Conservation (phyloP, 2,797 vertebrate species). For the Chelmon rostratus region DNA sequence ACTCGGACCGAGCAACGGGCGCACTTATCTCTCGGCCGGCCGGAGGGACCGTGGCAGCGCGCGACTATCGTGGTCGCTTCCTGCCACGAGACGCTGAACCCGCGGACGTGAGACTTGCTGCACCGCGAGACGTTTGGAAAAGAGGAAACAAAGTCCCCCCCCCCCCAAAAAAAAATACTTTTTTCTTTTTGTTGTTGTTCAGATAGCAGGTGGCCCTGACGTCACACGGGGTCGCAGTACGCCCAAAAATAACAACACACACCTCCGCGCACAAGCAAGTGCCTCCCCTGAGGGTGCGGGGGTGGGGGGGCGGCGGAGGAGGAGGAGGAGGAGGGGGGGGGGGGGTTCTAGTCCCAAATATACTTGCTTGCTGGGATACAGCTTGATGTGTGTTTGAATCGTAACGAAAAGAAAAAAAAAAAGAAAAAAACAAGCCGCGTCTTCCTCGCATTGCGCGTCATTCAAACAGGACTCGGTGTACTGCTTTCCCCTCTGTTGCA, state of each 20-base stretch:
- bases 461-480: conserved; percentile 86
- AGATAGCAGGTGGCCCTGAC: conserved; percentile 93
- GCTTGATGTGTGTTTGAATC: conserved; percentile 87
- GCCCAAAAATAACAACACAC: conserved; percentile 82
- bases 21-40: conserved; percentile 10
- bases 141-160: conserved; percentile 79
- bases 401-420: conserved; percentile 62
- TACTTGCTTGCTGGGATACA: conserved; percentile 82
- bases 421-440: conserved; percentile 84
- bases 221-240: conserved; percentile 89
- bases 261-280: conserved; percentile 81
- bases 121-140: neutral
- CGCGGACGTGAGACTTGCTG: neutral
- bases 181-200: conserved; percentile 85
- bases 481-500: conserved; percentile 85
- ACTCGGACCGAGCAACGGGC: neutral
- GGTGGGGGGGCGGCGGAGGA: neutral
- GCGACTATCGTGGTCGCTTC: neutral
- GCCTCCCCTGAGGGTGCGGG: conserved; percentile 76
- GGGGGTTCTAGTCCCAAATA: conserved; percentile 87
- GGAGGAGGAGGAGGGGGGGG: neutral
- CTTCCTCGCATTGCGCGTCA: conserved; percentile 86
- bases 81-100: neutral
- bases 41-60: conserved; percentile 18
- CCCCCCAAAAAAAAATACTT: no score